Percentiles rank a stretch among this genome's conserved stretches.
Evolutionary conservation across 92 coral and sea anemone genomes (phyloP).

Genomic region (Parazoanthus atlanticus): DNA sequence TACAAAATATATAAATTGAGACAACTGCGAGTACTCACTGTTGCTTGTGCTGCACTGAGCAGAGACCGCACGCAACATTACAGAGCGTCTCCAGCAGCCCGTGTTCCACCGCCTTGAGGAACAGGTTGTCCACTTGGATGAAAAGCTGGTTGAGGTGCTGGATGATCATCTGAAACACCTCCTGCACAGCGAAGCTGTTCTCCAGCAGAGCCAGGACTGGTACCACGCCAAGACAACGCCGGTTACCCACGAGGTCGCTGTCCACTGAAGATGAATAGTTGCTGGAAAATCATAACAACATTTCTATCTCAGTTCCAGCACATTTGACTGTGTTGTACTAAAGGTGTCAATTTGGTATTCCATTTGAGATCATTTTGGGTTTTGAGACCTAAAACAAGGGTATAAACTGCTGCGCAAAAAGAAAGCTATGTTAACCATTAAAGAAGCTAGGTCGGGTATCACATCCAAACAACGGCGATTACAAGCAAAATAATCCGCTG

Average conservation of each 20-base stretch:
- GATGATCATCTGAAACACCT: slow-evolving; percentile 80
- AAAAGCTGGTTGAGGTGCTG: slow-evolving; percentile 84
- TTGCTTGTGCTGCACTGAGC: slow-evolving; percentile 66
- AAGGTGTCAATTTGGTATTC: no score
- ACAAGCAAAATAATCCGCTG: slow-evolving; percentile 51
- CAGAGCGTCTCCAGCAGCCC: slow-evolving; percentile 89
- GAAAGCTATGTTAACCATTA: background rate
- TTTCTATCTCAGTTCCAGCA: background rate
- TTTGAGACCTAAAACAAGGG: no score
- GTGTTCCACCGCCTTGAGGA: slow-evolving; percentile 86
- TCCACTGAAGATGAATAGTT: slow-evolving; percentile 69
- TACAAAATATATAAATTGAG: no score
- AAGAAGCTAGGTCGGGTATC: slow-evolving; percentile 80
- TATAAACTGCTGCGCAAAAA: no score
- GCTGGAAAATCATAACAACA: slow-evolving; percentile 40
- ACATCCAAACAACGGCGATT: slow-evolving; percentile 81
- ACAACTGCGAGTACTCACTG: slow-evolving; percentile 53
- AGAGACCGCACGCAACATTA: slow-evolving; percentile 77
- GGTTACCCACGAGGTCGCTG: slow-evolving; percentile 56
- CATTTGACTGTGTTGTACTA: background rate
- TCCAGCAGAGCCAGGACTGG: slow-evolving; percentile 87
- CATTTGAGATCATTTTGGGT: no score
- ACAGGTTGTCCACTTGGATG: slow-evolving; percentile 85
- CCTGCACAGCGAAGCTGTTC: slow-evolving; percentile 75
- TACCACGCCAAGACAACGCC: slow-evolving; percentile 85